Evolutionary conservation across 2,888 invertebrate genomes (phyloP), one percentile per base, ranked within the genome.

Genomic region (Oxystoma pomonae): DNA sequence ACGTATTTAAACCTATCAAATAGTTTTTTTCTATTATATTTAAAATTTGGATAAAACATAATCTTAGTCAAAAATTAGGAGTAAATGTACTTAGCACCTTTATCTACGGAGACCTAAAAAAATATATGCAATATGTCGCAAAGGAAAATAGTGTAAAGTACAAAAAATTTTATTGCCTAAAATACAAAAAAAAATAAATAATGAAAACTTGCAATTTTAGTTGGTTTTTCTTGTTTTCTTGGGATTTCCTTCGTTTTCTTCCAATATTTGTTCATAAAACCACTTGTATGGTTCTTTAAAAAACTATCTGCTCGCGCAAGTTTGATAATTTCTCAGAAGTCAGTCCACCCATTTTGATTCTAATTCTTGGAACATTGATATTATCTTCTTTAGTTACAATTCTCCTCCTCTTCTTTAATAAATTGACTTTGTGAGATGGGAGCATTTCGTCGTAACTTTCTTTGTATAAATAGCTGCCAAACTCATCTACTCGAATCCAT

Each of bases 341-440:
- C 2, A 57, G 57, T 55, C 55, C 60, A 57, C 61, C 61, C 2
- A 3, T 61, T 61, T 61, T 61, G 16, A 57, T 19, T 35, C 19
- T 57, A 35, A 61, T 61, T 61, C 61, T 56, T 57, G 20, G 19
- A 21, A 57, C 22, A 57, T 19, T 57, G 57, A 61, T 57, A 35
- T 61, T 56, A 16, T 57, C 61, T 21, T 56, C 57, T 18, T 49
- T 61, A 16, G 17, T 12, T 19, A 61, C 20, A 20, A 56, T 59
- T 50, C 62, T 35, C 3, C 35, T 35, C 35, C 35, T n/a, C 35
- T 59, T 62, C 20, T 59, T 58, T 20, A 62, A 22, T 35, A 62
- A 53, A 53, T 58, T 12, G 9, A 62, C 59, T 55, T 59, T 62
- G n/a, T 62, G 58, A 56, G 60, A 63, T 50, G 59, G 57, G 17